Percentiles rank a stretch among this genome's conserved stretches.
Evolutionary conservation across 2,797 vertebrate species (phyloP).

Genomic region (Coilia nasus): DNA sequence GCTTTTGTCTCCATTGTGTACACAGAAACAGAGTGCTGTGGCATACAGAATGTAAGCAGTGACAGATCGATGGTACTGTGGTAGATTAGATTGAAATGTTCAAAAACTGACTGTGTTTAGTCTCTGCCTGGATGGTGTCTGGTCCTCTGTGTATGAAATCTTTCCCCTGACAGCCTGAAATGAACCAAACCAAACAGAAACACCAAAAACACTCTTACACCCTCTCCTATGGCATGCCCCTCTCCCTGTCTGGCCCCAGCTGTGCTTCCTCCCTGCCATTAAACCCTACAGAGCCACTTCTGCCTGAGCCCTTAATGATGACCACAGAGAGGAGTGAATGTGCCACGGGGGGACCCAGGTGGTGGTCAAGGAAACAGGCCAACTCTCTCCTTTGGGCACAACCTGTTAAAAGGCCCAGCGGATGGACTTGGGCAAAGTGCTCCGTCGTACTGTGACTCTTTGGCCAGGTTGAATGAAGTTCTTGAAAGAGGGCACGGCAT

Average conservation of each 20-base stretch:
- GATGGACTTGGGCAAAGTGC: background rate
- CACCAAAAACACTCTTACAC: too few relatives aligned
- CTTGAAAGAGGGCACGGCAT: conserved; percentile 10
- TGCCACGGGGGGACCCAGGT: background rate
- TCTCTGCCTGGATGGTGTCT: background rate
- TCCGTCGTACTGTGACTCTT: background rate
- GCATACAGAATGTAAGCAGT: background rate
- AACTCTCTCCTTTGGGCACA: background rate
- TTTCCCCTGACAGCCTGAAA: background rate
- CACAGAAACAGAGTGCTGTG: background rate
- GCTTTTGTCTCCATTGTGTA: background rate
- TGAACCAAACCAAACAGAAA: too few relatives aligned
- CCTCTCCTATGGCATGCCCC: too few relatives aligned
- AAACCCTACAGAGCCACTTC: background rate
- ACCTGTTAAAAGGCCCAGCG: background rate
- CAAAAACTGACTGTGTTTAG: background rate
- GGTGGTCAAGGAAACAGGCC: background rate
- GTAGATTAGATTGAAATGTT: background rate
- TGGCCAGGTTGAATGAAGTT: conserved; percentile 22
- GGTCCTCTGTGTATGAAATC: background rate
- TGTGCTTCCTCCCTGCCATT: background rate
- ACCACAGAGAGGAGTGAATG: background rate
- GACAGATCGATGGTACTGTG: background rate
- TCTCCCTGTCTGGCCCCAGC: background rate
- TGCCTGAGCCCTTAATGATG: background rate